Base-by-base conservation (phyloP, 1,140 invertebrate genomes). In the Euura lappo region DNA sequence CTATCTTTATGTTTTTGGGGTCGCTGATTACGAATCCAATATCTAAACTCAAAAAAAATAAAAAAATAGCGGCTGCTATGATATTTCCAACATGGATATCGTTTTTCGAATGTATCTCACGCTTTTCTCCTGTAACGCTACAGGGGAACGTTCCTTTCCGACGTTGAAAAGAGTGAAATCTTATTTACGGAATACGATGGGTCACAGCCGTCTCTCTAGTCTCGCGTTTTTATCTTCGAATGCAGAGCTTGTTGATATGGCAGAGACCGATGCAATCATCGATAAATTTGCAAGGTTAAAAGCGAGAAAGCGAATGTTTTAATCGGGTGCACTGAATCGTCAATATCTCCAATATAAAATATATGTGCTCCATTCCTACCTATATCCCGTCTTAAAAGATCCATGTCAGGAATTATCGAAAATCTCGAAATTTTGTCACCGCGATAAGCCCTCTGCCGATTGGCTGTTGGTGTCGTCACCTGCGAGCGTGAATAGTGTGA, bases 11-110 rank as follows among this genome's bases (percentile, higher is more conserved):
- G n/a, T n/a, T n/a, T n/a, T n/a, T n/a, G n/a, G n/a, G n/a, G n/a
- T n/a, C n/a, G n/a, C n/a, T n/a, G n/a, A n/a, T n/a, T n/a, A n/a
- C n/a, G n/a, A n/a, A n/a, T n/a, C n/a, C n/a, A n/a, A n/a, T n/a
- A n/a, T n/a, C n/a, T n/a, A n/a, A n/a, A n/a, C n/a, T n/a, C n/a
- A n/a, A n/a, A n/a, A n/a, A n/a, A n/a, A n/a, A n/a, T n/a, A n/a
- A n/a, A n/a, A n/a, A n/a, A n/a, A n/a, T n/a, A n/a, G n/a, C n/a
- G n/a, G n/a, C n/a, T n/a, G n/a, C n/a, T n/a, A n/a, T n/a, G n/a
- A n/a, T n/a, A n/a, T n/a, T n/a, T n/a, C 71, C 4, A 72, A 72
- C 11, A 72, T 72, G 65, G 71, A 72, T 68, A 72, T 72, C 44
- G 71, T 64, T 44, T 28, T 72, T 44, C 65, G 71, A 72, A 72